Evolutionary conservation across 2,888 invertebrate species (phyloP), one percentile per base, ranked within the genome.

Genomic region (Dendrolimus houi): DNA sequence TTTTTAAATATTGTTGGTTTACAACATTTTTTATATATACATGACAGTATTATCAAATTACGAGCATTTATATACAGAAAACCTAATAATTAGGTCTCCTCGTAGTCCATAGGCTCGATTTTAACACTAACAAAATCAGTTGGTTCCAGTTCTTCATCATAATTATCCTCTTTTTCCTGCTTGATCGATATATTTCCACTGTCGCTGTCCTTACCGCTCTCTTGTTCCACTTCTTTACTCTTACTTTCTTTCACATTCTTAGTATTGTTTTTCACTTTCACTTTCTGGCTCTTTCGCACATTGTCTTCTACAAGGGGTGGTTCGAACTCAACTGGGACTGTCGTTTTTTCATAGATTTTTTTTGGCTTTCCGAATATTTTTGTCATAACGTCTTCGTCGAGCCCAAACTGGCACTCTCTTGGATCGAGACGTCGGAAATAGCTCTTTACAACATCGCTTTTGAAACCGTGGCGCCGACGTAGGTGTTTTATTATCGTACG

Each of bases 71-170:
- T 29, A 29, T 29, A 29, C 29, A 29, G 29, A 29, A 29, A 29
- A 6, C 3, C 0, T 0, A 29, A 29, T 29, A 29, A 29, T 47
- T 47, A 47, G 3, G 8, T 40, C 40, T 54, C 54, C 8, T 40
- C 69, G 42, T 73, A 76, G 17, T 86, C 85, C 41, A 83, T 57
- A 2, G 79, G 83, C 61, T 90, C 90, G 67, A 89, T 86, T 64
- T 90, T 90, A 17, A 90, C 82, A 57, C 83, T 85, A 1, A 90
- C 89, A 72, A 89, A 89, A 59, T 87, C 87, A 0, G 89, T 87
- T 0, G 89, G 87, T 61, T 87, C 86, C 59, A 87, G 59, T 40
- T 81, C 83, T 40, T 81, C 83, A 1, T 67, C 60, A 8, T 75
- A 71, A 6, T 29, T 29, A 3, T 60, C 62, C 7, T 69, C 60